phyloP scores from a whole-genome alignment of 2,888 invertebrate species.

The Drosophila kambysellisi region DNA sequence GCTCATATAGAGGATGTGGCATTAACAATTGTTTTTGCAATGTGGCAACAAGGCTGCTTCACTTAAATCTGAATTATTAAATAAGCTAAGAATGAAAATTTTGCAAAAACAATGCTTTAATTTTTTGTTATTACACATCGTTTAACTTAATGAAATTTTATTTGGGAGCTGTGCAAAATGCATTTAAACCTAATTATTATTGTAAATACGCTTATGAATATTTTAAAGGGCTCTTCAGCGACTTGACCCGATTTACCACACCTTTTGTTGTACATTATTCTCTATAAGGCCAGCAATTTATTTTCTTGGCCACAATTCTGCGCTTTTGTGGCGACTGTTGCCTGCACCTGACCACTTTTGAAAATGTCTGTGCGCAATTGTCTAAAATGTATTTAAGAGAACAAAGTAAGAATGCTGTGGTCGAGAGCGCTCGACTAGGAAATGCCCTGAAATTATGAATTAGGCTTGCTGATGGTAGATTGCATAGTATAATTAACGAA shows the following conservation, averaged over 20 bases:
- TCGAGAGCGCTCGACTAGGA: background rate
- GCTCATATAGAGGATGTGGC: background rate
- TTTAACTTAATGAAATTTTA: conserved; percentile 35
- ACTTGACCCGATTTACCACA: background rate
- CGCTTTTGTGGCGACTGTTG: conserved; percentile 15
- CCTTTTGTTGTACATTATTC: conserved; percentile 7
- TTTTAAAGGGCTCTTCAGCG: background rate
- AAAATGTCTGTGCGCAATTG: conserved; percentile 54
- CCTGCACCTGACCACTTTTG: background rate
- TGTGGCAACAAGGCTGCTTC: conserved; percentile 25
- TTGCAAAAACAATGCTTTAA: background rate
- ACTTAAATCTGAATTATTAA: conserved; percentile 51
- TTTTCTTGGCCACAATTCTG: conserved; percentile 12
- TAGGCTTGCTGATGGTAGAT: background rate
- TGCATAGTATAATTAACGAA: background rate
- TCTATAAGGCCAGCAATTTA: background rate
- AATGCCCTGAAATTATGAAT: background rate
- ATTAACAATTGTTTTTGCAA: conserved; percentile 14
- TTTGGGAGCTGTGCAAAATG: conserved; percentile 14
- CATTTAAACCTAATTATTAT: background rate
- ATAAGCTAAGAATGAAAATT: conserved; percentile 19
- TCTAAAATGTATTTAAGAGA: conserved; percentile 65
- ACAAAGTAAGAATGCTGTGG: background rate
- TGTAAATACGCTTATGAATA: background rate
- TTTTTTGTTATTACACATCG: conserved; percentile 12